Conservation (phyloP, 1,140 invertebrate species). For the Drosophila parabipectinata region DNA sequence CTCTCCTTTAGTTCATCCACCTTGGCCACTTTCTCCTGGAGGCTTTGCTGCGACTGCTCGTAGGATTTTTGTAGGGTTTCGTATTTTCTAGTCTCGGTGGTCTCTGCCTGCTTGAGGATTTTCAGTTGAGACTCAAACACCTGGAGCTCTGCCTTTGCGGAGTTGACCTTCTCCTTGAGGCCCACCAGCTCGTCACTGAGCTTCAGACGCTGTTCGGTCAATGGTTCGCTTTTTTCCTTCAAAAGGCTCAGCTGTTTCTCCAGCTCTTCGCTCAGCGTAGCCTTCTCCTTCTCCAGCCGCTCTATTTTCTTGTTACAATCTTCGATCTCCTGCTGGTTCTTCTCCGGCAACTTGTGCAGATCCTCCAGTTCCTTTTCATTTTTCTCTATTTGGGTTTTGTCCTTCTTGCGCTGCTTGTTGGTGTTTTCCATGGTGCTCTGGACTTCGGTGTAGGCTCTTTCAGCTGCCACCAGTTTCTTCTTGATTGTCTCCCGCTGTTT, state of each 20-base stretch:
- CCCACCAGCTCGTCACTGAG: conserved; percentile 81
- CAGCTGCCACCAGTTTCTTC: conserved; percentile 84
- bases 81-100: conserved; percentile 90
- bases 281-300: conserved; percentile 85
- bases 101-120: conserved; percentile 91
- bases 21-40: conserved; percentile 85
- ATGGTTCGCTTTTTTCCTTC: conserved; percentile 85
- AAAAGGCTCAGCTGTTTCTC: conserved; percentile 86
- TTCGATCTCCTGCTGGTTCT: conserved; percentile 89
- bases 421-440: conserved; percentile 87
- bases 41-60: conserved; percentile 83
- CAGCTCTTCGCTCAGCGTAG: conserved; percentile 86
- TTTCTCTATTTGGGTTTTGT: conserved; percentile 87
- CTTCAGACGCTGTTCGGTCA: conserved; percentile 88
- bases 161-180: conserved; percentile 56
- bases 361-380: conserved; percentile 88
- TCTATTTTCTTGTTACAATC: conserved; percentile 88
- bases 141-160: conserved; percentile 88
- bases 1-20: conserved; percentile 88
- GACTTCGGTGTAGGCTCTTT: conserved; percentile 87
- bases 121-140: conserved; percentile 93
- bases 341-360: conserved; percentile 88
- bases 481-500: conserved; percentile 87
- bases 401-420: conserved; percentile 88
- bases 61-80: conserved; percentile 86